Evolutionary conservation across 2,113 vertebrate genomes (phyloP).

Genomic region (Rhea pennata): DNA sequence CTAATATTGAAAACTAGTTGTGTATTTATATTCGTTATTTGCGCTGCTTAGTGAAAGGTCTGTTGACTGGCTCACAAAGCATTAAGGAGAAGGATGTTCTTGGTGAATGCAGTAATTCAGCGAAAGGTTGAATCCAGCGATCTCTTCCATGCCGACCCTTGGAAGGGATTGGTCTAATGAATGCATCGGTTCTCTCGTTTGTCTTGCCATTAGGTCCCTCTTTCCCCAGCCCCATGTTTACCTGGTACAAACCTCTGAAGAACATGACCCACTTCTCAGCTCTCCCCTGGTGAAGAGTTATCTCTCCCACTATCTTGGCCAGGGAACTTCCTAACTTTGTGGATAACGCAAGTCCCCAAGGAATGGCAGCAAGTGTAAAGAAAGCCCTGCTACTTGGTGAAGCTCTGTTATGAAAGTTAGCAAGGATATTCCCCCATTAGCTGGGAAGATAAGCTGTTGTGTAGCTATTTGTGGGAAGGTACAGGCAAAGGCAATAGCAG

Average conservation of each 20-base stretch:
- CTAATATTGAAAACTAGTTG: background rate
- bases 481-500: background rate
- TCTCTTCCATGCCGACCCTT: background rate
- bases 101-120: background rate
- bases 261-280: fast-evolving
- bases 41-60: background rate
- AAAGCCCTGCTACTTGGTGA: background rate
- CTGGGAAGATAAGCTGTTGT: background rate
- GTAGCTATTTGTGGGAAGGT: background rate
- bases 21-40: background rate
- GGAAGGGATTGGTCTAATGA: background rate
- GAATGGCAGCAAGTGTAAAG: fast-evolving
- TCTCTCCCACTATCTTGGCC: background rate
- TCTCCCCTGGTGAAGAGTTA: fast-evolving
- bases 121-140: no score
- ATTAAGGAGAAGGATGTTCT: background rate
- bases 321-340: background rate
- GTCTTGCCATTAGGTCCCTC: background rate
- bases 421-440: background rate
- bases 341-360: fast-evolving
- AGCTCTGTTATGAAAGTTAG: background rate
- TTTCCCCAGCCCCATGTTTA: background rate
- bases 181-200: background rate
- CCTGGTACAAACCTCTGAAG: background rate
- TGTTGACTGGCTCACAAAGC: background rate